Evolutionary conservation across 2,888 invertebrate genomes (phyloP), one percentile per base, ranked within the genome.

Genomic region (Byasa hedistus): DNA sequence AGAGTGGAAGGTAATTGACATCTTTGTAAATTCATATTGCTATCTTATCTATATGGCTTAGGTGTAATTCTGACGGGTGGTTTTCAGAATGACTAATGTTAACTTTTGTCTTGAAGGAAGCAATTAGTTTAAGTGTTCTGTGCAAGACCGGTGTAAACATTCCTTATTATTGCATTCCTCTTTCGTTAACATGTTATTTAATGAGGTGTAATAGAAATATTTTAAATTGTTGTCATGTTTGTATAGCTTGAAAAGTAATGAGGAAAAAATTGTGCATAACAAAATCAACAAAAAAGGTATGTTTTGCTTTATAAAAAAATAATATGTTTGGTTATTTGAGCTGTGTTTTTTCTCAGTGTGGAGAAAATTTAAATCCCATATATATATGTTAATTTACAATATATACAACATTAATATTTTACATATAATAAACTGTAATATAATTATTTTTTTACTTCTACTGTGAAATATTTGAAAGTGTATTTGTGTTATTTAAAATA

Each of bases 241-340:
- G 4, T 52, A 10, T 52, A 21, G 52, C 19, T 21, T n/a, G 21
- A 21, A 21, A 56, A 21, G 12, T 57, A 68, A 82, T 83, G 81
- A 83, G 78, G 69, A 80, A 77, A 69, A 82, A 82, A 76, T 73
- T 82, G 44, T 75, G 77, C 62, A 79, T 82, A 44, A 79, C 77
- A 3, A 71, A 71, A 66, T 68, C 68, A 17, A 75, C 77, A 3
- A 78, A 79, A 73, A 74, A 80, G 79, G 82, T 82, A 78, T 60
- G 58, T 39, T 15, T 12, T 44, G 1, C 17, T 19, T 4, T 44
- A 15, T 44, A 44, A 17, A 44, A 3, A 44, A 15, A 44, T 15
- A 4, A 15, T 44, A 17, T 19, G 17, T 44, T 44, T 19, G 4
- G 19, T 3, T 17, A 4, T 44, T 19, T 44, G 4, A 17, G 44